Base-by-base conservation (phyloP, 2,888 invertebrate species). In the Agonopterix heracliana region DNA sequence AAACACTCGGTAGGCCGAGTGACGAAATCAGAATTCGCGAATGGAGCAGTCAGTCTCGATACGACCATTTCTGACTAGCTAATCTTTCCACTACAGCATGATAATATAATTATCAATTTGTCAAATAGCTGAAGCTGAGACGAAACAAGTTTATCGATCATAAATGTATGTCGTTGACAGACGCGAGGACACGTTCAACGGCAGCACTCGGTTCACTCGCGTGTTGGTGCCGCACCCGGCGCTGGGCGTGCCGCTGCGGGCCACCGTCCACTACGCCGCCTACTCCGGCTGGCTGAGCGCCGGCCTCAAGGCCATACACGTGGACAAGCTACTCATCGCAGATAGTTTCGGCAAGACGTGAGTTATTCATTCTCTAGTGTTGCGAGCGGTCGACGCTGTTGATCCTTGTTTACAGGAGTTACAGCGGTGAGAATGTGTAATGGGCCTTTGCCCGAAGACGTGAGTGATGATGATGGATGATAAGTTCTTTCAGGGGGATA, bases 241-340 rank as follows among this genome's bases (percentile, higher is more conserved):
- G 14, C 84, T 97, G 53, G 91, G 93, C 11, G 94, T 93, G 59
- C 93, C 95, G 11, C 89, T 91, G 47, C 91, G 92, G 34, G 91
- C 94, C 1, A 92, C 95, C 68, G 89, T 97, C 13, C 91, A 94
- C 60, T 97, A 97, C 80, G 94, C 94, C 7, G 95, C 95, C 0
- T 97, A 97, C 84, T 94, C 94, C 57, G 97, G 97, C 10, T 97
- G 97, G 97, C 90, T 97, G 50, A 95, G 94, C 34, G 95, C 95
- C 13, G 96, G 96, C 1, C 89, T 95, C 49, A 92, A 93, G 38
- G 90, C 92, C 50, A 94, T 97, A 91, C 92, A 91, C 61, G 90
- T 97, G 53, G 94, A 96, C 78, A 95, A 95, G 76, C 90, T 97
- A 14, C 92, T 94, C 47, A 89, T 97, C 12, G 93, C 93, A 43